Conservation (phyloP, 2,888 invertebrate species). For the Nomada ferruginata region DNA sequence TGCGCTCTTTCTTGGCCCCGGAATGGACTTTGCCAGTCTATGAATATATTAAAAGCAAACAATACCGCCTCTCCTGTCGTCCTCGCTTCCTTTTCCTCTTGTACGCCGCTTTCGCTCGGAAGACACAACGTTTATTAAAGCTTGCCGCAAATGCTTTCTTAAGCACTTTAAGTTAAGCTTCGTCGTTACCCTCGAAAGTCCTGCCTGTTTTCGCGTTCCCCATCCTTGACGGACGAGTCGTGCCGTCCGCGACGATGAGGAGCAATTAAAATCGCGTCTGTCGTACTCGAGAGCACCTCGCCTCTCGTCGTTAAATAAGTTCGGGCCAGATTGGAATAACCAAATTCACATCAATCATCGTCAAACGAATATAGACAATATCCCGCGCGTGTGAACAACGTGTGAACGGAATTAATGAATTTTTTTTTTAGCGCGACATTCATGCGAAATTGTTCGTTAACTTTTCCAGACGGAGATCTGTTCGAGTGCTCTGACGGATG, state of each 20-base stretch:
- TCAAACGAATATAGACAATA: too few relatives aligned
- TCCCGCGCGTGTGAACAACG: not conserved
- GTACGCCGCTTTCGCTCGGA: conserved; percentile 36
- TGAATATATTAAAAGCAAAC: conserved; percentile 82
- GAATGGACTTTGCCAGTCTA: conserved; percentile 77
- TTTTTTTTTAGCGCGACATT: not conserved
- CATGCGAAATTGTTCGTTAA: not conserved
- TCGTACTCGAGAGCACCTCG: conserved; percentile 13
- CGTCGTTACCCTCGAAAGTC: conserved; percentile 74
- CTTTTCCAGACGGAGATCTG: conserved; percentile 94
- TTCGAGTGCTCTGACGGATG: conserved; percentile 95
- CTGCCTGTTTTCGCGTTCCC: conserved; percentile 51
- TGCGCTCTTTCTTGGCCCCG: conserved; percentile 29
- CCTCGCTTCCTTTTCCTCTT: conserved; percentile 37
- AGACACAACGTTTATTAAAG: conserved; percentile 75
- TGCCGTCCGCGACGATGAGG: conserved; percentile 30
- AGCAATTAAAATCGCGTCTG: conserved; percentile 65
- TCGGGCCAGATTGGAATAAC: not conserved
- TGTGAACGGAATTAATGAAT: not conserved
- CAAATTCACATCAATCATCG: conserved; percentile 31
- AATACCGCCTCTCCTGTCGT: conserved; percentile 67
- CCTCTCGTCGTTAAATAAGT: conserved; percentile 17
- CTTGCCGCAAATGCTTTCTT: conserved; percentile 73
- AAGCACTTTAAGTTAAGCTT: conserved; percentile 74
- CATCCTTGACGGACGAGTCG: conserved; percentile 29